These are phyloP conservation scores for Hyperopisus bebe DNA, from an alignment of 2,113 vertebrate genomes.

Conservation along the genomic window DNA sequence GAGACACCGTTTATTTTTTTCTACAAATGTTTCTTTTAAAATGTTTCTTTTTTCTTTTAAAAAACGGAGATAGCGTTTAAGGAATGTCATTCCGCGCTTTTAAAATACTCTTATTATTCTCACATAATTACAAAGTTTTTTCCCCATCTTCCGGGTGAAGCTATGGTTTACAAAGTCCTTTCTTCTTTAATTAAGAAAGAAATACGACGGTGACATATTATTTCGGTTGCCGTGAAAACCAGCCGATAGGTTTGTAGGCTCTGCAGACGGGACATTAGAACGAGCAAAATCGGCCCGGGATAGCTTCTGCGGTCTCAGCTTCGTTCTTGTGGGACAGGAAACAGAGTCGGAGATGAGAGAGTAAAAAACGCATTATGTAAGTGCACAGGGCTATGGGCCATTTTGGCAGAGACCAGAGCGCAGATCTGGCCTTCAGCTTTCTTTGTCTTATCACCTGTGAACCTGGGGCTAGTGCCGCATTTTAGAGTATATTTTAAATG, in stretches of 20 bases:
- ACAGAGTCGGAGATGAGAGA: constrained; percentile 39
- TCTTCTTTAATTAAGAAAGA: constrained; percentile 55
- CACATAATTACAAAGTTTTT: background rate
- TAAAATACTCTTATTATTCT: background rate
- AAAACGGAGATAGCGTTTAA: background rate
- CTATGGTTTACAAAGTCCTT: constrained; percentile 42
- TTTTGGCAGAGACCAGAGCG: background rate
- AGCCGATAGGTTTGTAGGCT: constrained; percentile 49
- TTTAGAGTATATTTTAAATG: background rate
- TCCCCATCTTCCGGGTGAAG: constrained; percentile 28
- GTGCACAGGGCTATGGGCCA: constrained; percentile 30
- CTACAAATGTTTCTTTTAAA: background rate
- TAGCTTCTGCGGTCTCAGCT: constrained; percentile 42
- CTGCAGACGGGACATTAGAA: constrained; percentile 49
- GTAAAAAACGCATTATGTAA: constrained; percentile 52
- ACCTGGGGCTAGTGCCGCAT: background rate
- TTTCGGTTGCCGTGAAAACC: constrained; percentile 46
- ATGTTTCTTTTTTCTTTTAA: background rate
- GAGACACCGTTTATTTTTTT: background rate
- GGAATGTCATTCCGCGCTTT: background rate
- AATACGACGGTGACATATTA: constrained; percentile 52
- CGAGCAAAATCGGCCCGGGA: constrained; percentile 38
- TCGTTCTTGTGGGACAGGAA: constrained; percentile 46
- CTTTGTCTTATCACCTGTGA: background rate
- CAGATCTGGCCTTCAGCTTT: background rate